These are phyloP conservation scores for Oophaga pumilio DNA, from an alignment of 2,113 vertebrate species.

Conservation along the genomic window DNA sequence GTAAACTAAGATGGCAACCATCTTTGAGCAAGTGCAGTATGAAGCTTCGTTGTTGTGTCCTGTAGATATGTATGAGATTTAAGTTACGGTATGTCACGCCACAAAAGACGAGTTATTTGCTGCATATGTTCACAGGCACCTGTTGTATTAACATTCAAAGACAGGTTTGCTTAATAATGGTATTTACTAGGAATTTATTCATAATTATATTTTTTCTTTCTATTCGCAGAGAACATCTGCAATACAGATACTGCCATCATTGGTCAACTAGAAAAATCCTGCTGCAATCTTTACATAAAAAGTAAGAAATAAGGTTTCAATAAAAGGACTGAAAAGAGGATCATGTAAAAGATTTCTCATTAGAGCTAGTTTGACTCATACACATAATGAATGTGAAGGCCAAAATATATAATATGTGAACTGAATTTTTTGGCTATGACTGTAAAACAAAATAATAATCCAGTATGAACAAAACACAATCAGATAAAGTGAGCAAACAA, in stretches of 20 bases:
- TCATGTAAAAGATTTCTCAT: neutral
- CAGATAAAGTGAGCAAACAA: constrained; percentile 9
- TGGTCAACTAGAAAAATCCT: neutral
- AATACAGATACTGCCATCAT: neutral
- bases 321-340: neutral
- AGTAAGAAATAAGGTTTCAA: neutral
- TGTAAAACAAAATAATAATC: neutral
- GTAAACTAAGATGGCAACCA: too few relatives aligned
- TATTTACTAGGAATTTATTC: too few relatives aligned
- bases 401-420: neutral
- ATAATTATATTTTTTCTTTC: too few relatives aligned
- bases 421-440: neutral
- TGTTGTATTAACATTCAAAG: too few relatives aligned
- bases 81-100: too few relatives aligned
- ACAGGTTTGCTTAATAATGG: too few relatives aligned
- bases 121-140: too few relatives aligned
- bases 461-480: neutral
- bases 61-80: too few relatives aligned
- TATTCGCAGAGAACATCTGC: too few relatives aligned
- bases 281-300: neutral
- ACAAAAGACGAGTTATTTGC: too few relatives aligned
- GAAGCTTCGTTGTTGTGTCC: too few relatives aligned
- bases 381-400: neutral
- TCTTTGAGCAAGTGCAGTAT: too few relatives aligned
- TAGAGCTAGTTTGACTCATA: neutral